phyloP scores from a whole-genome alignment of 2,888 invertebrate species.

The Subacronicta megacephala region DNA sequence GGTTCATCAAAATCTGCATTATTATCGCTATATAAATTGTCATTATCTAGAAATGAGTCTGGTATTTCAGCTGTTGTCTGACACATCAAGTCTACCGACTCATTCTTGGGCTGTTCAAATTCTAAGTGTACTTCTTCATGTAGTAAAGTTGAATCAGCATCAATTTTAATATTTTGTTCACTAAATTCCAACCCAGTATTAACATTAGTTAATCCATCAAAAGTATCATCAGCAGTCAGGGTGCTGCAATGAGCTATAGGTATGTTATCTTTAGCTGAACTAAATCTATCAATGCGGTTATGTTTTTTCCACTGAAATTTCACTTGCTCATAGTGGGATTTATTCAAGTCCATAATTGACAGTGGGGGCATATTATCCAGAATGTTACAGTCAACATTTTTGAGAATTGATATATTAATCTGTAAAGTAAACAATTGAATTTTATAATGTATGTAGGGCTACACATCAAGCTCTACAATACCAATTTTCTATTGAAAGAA shows the following conservation, averaged over 20 bases:
- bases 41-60: constrained; percentile 52
- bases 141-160: constrained; percentile 32
- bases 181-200: constrained; percentile 41
- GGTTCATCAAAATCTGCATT: constrained; percentile 41
- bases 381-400: constrained; percentile 63
- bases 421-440: constrained; percentile 55
- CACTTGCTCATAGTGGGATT: constrained; percentile 67
- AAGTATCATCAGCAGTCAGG: constrained; percentile 63
- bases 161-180: constrained; percentile 51
- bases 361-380: constrained; percentile 68
- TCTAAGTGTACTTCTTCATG: constrained; percentile 2
- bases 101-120: constrained; percentile 26
- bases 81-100: constrained; percentile 7
- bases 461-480: too few relatives aligned
- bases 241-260: constrained; percentile 72
- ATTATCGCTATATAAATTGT: constrained; percentile 43
- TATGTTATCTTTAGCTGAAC: constrained; percentile 57
- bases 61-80: constrained; percentile 15
- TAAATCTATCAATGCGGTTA: constrained; percentile 56
- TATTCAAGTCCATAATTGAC: constrained; percentile 67
- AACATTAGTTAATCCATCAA: constrained; percentile 51
- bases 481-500: too few relatives aligned
- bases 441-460: too few relatives aligned
- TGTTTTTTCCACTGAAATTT: constrained; percentile 73
- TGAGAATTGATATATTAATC: constrained; percentile 71